Evolutionary conservation across 2,888 invertebrate species (phyloP), one percentile per base, ranked within the genome.

Genomic region (Dolichopus griseipennis): DNA sequence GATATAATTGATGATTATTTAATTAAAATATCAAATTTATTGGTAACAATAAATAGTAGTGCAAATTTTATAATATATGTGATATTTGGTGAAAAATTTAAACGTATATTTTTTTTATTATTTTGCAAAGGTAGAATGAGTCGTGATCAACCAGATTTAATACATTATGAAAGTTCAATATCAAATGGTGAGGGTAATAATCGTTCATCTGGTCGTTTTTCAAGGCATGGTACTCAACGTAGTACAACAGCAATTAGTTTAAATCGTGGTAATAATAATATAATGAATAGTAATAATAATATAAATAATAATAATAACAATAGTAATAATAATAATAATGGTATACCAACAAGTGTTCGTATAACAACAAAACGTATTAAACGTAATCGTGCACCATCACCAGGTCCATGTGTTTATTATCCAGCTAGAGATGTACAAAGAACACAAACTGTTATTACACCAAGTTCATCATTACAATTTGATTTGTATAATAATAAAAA

Each of bases 31-130:
- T 93, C 92, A 77, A 97, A 98, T 83, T 87, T 97, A 68, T 86
- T 97, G 71, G 96, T 98, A 68, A 97, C 95, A 72, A 89, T 97
- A 79, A 98, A 98, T 84, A 96, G 96, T 77, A 95, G 96, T 78
- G 93, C 97, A 71, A 98, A 98, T 83, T 97, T 98, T 81, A 89
- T 98, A 72, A 95, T 98, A 75, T 98, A 98, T 83, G 96, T 97
- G 73, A 96, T 96, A 73, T 97, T 97, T 80, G 97, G 97, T 1
- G 94, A 97, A 79, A 97, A 97, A 80, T 97, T 97, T 83, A 92
- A 94, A 78, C 85, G 92, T 71, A 87, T 95, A 72, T 93, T 95
- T 80, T 82, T 92, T 73, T 84, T 89, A 80, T 85, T 91, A 81
- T 91, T 91, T 83, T 91, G 91, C 81, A 88, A 87, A 74, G 79